Conservation (phyloP, 2,113 vertebrate species). For the Hydrochoerus hydrochaeris region DNA sequence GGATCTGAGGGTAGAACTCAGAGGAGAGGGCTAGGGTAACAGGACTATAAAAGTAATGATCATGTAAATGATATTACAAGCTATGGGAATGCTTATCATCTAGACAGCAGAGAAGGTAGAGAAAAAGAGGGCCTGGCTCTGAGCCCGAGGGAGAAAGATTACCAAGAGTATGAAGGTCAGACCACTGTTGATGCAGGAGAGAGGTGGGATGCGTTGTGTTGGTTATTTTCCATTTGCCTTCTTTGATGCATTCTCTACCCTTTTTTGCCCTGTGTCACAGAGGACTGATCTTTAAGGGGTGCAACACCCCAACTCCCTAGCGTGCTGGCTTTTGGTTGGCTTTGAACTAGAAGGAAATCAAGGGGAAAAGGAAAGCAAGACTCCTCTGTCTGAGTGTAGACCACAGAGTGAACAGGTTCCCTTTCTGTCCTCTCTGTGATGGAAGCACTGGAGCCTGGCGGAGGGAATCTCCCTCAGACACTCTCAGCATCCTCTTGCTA, state of each 20-base stretch:
- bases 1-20: background rate
- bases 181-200: background rate
- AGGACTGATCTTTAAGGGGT: background rate
- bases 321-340: background rate
- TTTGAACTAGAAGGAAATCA: background rate
- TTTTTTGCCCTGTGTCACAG: background rate
- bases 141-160: background rate
- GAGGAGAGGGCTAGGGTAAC: background rate
- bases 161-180: background rate
- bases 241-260: background rate
- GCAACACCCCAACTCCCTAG: background rate
- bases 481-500: background rate
- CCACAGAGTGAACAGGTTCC: conserved; percentile 73
- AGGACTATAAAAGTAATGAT: background rate
- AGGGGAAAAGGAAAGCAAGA: background rate
- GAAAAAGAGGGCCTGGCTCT: background rate
- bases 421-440: conserved; percentile 67
- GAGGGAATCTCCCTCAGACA: conserved; percentile 72
- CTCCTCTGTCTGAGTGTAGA: conserved; percentile 73
- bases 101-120: background rate
- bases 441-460: conserved; percentile 75
- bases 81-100: background rate
- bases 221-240: background rate
- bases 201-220: background rate
- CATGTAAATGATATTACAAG: background rate